Evolutionary conservation across 2,113 vertebrate species (phyloP).

Genomic region (Athene cunicularia): DNA sequence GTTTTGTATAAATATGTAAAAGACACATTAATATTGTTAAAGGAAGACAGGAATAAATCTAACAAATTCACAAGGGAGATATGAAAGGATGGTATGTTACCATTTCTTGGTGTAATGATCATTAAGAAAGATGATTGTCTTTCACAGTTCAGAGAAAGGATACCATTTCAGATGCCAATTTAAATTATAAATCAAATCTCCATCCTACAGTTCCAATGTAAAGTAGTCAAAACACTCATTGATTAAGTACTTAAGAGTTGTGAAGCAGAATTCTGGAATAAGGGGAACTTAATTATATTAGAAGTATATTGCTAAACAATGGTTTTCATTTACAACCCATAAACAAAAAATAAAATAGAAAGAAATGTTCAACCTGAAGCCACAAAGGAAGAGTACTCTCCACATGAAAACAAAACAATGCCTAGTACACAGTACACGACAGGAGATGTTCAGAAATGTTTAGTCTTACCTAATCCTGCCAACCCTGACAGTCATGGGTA

Average conservation of each 20-base stretch:
- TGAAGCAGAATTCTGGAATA: constrained; percentile 49
- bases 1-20: constrained; percentile 47
- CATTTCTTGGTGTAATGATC: constrained; percentile 20
- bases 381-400: neutral
- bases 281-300: constrained; percentile 48
- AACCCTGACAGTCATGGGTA: neutral
- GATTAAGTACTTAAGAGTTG: constrained; percentile 52
- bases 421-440: neutral
- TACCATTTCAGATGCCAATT: constrained; percentile 51
- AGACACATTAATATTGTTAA: constrained; percentile 15
- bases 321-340: constrained; percentile 31
- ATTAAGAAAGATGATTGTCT: constrained; percentile 53
- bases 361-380: neutral
- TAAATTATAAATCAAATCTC: constrained; percentile 61
- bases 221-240: constrained; percentile 57
- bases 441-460: neutral
- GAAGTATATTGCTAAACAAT: constrained; percentile 27
- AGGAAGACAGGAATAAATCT: neutral
- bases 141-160: constrained; percentile 52
- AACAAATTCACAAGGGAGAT: constrained; percentile 9
- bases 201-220: constrained; percentile 20
- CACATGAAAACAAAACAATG: neutral
- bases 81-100: neutral
- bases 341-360: neutral
- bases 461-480: neutral